phyloP scores from a whole-genome alignment of 2,113 vertebrate genomes.

The Butorides virescens region DNA sequence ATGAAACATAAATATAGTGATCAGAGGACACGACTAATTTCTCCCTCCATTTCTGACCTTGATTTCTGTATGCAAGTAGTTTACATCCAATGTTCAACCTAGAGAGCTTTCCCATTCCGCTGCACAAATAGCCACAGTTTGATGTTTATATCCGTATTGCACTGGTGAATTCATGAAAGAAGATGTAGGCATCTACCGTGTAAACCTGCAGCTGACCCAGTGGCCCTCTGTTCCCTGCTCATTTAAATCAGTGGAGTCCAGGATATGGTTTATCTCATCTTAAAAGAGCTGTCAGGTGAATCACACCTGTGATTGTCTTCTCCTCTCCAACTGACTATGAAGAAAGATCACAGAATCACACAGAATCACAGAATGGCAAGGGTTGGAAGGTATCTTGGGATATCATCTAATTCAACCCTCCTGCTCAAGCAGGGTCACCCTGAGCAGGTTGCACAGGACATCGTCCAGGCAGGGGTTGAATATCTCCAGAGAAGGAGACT shows the following conservation, averaged over 20 bases:
- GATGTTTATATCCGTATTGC: not conserved
- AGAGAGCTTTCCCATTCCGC: not conserved
- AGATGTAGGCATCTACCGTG: not conserved
- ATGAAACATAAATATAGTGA: not conserved
- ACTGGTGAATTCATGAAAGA: not conserved
- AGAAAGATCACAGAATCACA: not conserved
- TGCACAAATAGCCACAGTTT: not conserved
- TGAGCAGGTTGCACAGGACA: too few species aligned
- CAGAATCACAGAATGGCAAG: too few species aligned
- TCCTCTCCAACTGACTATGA: not conserved
- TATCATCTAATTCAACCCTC: too few species aligned
- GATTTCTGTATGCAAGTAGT: not conserved
- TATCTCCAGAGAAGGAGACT: too few species aligned
- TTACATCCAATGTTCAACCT: not conserved
- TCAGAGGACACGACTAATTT: not conserved
- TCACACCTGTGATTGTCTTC: accelerated
- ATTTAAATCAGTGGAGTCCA: not conserved
- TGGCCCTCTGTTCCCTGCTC: not conserved
- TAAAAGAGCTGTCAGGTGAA: not conserved
- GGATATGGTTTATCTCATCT: not conserved
- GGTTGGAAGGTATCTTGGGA: too few species aligned
- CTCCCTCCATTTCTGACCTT: not conserved
- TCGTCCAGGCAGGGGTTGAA: too few species aligned
- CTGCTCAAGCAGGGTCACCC: too few species aligned
- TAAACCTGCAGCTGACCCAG: not conserved